Conservation (phyloP, 2,797 vertebrate genomes). For the Centroberyx gerrardi region DNA sequence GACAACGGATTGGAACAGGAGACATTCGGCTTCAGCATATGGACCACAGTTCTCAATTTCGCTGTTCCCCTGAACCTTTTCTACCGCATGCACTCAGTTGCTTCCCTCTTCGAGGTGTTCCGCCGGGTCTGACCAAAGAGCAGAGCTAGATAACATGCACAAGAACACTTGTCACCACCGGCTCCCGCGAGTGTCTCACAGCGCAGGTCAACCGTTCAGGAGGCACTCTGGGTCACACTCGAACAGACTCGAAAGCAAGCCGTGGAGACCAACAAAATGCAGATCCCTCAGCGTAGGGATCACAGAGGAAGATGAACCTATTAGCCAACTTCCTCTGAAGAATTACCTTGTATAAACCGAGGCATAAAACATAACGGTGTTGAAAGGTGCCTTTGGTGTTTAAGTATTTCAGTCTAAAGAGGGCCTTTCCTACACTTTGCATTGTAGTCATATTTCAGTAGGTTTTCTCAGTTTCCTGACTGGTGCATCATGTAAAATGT, state of each 20-base stretch:
- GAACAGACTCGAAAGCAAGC: slow-evolving; percentile 64
- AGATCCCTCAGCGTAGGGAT: slow-evolving; percentile 38
- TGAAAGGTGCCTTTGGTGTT: slow-evolving; percentile 40
- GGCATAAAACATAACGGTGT: slow-evolving; percentile 23
- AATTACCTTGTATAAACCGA: slow-evolving; percentile 45
- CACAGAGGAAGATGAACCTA: slow-evolving; percentile 47
- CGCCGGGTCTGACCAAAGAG: slow-evolving; percentile 76
- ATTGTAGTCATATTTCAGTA: slow-evolving; percentile 47
- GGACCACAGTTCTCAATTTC: slow-evolving; percentile 97
- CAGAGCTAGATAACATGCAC: slow-evolving; percentile 52
- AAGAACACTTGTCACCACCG: slow-evolving; percentile 56
- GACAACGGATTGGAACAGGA: slow-evolving; percentile 95
- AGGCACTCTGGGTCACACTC: slow-evolving; percentile 64
- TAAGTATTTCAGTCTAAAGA: slow-evolving; percentile 27
- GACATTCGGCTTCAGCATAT: slow-evolving; percentile 93
- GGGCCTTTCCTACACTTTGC: slow-evolving; percentile 30
- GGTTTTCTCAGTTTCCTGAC: slow-evolving; percentile 21
- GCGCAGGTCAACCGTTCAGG: slow-evolving; percentile 66
- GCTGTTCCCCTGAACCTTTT: slow-evolving; percentile 97
- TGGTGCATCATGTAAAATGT: slow-evolving; percentile 25
- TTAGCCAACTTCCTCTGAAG: slow-evolving; percentile 58
- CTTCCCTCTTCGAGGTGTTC: slow-evolving; percentile 96
- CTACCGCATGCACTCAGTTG: slow-evolving; percentile 98
- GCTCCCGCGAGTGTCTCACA: slow-evolving; percentile 50
- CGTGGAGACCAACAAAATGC: slow-evolving; percentile 43